Base-by-base conservation (phyloP, 1,140 invertebrate genomes). In the Ostrea denselamellosa region DNA sequence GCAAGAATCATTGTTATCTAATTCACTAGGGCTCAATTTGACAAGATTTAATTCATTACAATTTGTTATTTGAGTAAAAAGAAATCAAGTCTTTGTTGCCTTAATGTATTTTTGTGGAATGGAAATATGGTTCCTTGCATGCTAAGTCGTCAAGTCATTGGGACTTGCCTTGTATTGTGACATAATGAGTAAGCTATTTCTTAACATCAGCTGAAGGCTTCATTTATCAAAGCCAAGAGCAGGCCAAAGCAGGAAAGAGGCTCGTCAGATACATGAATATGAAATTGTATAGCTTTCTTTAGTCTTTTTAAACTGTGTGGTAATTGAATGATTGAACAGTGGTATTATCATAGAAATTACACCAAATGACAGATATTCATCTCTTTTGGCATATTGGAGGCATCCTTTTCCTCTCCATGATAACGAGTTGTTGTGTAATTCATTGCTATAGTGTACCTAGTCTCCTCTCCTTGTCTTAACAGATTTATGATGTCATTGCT, bases 21-120 rank as follows among this genome's bases (percentile, higher is more conserved):
- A 77, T 77, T 77, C 68, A 77, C 68, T 77, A 4, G 68, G 68
- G 68, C 25, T 77, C 68, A 34, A 34, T 77, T 77, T 77, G 68
- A 77, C 68, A 77, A 77, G 68, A 77, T 77, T 77, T 28, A 77
- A 77, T 77, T 77, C 28, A 77, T 77, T 77, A 77, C 68, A 34
- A 77, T 77, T 77, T 77, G 68, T 77, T 77, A 77, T 77, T 77
- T 77, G 68, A 77, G 68, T 77, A 77, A 77, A 77, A 77, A 77
- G 68, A 77, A 77, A 77, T 77, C 68, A 12, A 77, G 68, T 77
- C 68, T 77, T 77, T 77, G 68, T 77, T 77, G 68, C 68, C 68
- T 77, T 77, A 77, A 77, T 77, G 68, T 77, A 77, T 77, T 77
- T 77, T 77, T 77, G 68, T 14, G 68, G 68, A 77, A 28, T 77